phyloP scores from a whole-genome alignment of 2,797 vertebrate species.

The Luscinia megarhynchos region DNA sequence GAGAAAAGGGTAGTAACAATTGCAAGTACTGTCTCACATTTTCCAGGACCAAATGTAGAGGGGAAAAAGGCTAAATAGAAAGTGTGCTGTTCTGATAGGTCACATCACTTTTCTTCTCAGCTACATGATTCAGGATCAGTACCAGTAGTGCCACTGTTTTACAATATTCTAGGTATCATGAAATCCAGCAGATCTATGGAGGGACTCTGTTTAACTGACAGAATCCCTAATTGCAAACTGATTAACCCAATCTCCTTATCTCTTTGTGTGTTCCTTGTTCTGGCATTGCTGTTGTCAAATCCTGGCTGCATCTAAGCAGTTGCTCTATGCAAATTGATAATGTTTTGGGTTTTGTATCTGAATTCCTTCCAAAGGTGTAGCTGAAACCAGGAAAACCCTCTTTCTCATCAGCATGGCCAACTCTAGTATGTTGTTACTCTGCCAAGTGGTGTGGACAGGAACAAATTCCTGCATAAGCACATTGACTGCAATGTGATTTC shows the following conservation, averaged over 20 bases:
- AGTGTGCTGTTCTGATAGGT: neutral
- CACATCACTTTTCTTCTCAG: neutral
- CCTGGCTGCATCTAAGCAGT: neutral
- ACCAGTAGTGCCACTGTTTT: neutral
- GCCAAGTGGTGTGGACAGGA: neutral
- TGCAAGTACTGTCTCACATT: neutral
- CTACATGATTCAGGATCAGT: neutral
- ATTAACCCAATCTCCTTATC: neutral
- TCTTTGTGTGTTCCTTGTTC: neutral
- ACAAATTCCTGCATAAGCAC: neutral
- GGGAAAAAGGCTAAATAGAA: neutral
- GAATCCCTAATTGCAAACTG: neutral
- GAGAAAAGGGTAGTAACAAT: neutral
- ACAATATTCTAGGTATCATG: neutral
- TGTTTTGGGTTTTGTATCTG: neutral
- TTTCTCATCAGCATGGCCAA: neutral
- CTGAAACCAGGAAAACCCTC: neutral
- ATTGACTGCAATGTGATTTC: slow-evolving; percentile 45
- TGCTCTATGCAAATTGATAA: neutral
- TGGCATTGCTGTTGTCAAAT: neutral
- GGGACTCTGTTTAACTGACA: neutral
- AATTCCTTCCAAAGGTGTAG: neutral
- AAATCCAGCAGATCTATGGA: neutral
- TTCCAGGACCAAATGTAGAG: neutral
- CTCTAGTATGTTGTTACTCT: neutral